Percentiles rank a stretch among this genome's conserved stretches.
Conservation (phyloP, 1,140 invertebrate species). For the Teleogryllus occipitalis region DNA sequence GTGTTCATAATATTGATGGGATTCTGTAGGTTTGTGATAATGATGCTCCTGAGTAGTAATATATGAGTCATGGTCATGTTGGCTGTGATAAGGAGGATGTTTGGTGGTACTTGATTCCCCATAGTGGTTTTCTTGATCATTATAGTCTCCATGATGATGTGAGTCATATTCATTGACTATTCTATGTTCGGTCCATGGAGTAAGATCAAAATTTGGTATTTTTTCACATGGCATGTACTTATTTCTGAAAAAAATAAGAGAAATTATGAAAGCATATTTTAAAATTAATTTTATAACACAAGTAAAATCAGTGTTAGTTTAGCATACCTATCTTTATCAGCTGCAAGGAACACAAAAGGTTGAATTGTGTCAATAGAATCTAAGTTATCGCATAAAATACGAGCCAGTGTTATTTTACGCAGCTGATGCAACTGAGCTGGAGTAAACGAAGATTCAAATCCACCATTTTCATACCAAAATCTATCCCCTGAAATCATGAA, state of each 20-base stretch:
- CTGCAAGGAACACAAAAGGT: conserved; percentile 64
- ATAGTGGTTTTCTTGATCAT: background rate
- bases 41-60: background rate
- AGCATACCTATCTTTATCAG: conserved; percentile 41
- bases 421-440: conserved; percentile 80
- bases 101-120: background rate
- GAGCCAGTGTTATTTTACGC: conserved; percentile 61
- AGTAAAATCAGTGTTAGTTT: background rate
- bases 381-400: conserved; percentile 78
- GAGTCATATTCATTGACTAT: conserved; percentile 6
- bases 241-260: conserved; percentile 12
- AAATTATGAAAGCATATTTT: background rate
- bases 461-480: conserved; percentile 66
- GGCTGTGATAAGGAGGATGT: background rate
- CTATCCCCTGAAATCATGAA: conserved; percentile 29
- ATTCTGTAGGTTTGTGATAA: background rate
- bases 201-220: conserved; percentile 15
- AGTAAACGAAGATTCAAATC: conserved; percentile 64
- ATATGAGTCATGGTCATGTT: background rate
- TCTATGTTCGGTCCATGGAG: conserved; percentile 9
- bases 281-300: background rate
- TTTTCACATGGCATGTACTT: conserved; percentile 10
- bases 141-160: background rate
- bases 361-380: conserved; percentile 62
- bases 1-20: background rate